These are phyloP conservation scores for Cinclus cinclus DNA, from an alignment of 2,113 vertebrate species.

Conservation along the genomic window DNA sequence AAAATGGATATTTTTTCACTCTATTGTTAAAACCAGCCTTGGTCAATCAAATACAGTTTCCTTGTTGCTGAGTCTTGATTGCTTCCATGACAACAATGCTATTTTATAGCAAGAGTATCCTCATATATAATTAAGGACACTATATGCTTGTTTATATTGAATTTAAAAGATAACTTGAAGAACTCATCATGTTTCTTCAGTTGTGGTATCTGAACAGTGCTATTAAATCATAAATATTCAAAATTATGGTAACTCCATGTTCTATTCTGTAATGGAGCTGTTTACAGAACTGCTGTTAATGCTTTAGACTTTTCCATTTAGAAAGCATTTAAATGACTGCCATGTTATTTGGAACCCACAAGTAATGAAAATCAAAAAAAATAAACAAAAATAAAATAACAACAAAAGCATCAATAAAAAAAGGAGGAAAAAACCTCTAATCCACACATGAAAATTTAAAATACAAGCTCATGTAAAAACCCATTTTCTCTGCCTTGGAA, in stretches of 20 bases:
- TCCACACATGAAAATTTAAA: neutral
- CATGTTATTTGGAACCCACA: neutral
- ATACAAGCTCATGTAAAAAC: neutral
- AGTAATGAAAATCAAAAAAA: neutral
- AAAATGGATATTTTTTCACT: neutral
- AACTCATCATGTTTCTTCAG: slow-evolving; percentile 29
- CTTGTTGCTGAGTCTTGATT: slow-evolving; percentile 59
- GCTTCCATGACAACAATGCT: slow-evolving; percentile 78
- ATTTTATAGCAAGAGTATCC: slow-evolving; percentile 55
- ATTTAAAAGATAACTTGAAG: slow-evolving; percentile 39
- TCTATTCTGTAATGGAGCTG: neutral
- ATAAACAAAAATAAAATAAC: neutral
- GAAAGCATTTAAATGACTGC: neutral
- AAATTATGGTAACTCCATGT: neutral
- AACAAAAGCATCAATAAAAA: neutral
- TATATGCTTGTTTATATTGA: slow-evolving; percentile 53
- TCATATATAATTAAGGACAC: slow-evolving; percentile 71
- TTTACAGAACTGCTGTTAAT: neutral
- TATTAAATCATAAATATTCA: slow-evolving; percentile 16
- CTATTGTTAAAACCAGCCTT: slow-evolving; percentile 41
- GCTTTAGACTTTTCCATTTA: neutral
- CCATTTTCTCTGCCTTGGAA: no score
- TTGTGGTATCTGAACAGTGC: neutral
- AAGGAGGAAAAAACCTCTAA: rapidly evolving
- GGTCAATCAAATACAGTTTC: slow-evolving; percentile 60